These are phyloP conservation scores for Gobio gobio DNA, from an alignment of 2,113 vertebrate genomes.

Conservation along the genomic window DNA sequence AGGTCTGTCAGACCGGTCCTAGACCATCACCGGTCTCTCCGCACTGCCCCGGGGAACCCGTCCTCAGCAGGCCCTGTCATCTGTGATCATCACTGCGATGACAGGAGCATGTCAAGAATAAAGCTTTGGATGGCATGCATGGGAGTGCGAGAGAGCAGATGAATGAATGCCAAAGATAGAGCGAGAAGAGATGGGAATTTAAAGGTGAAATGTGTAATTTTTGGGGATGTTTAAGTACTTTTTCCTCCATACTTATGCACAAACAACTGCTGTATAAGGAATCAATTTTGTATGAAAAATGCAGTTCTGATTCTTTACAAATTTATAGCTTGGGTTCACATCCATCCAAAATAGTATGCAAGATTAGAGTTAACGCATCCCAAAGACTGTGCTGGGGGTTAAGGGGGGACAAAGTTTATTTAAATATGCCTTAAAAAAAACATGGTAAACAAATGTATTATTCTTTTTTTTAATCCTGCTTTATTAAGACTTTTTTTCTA, in stretches of 20 bases:
- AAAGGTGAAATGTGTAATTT: neutral
- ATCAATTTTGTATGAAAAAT: neutral
- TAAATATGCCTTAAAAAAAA: too few species aligned
- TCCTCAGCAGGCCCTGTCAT: conserved; percentile 33
- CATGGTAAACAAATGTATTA: too few species aligned
- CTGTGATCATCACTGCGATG: conserved; percentile 27
- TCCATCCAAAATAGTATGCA: neutral
- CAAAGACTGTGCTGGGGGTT: too few species aligned
- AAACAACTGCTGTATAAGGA: neutral
- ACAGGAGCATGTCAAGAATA: neutral
- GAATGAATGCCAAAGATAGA: neutral
- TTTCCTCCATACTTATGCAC: neutral
- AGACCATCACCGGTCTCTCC: neutral
- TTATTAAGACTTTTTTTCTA: too few species aligned
- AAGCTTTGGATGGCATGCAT: conserved; percentile 20
- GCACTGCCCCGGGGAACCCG: conserved; percentile 20
- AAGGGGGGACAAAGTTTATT: too few species aligned
- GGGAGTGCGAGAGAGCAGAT: neutral
- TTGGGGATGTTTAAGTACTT: neutral
- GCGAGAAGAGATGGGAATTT: conserved; percentile 12
- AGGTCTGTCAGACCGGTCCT: neutral
- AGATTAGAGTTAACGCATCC: neutral
- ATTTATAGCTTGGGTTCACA: neutral
- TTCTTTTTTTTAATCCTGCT: too few species aligned
- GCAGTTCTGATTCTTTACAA: neutral